phyloP scores from a whole-genome alignment of 2,888 invertebrate species.

The Vandiemenella viatica region DNA sequence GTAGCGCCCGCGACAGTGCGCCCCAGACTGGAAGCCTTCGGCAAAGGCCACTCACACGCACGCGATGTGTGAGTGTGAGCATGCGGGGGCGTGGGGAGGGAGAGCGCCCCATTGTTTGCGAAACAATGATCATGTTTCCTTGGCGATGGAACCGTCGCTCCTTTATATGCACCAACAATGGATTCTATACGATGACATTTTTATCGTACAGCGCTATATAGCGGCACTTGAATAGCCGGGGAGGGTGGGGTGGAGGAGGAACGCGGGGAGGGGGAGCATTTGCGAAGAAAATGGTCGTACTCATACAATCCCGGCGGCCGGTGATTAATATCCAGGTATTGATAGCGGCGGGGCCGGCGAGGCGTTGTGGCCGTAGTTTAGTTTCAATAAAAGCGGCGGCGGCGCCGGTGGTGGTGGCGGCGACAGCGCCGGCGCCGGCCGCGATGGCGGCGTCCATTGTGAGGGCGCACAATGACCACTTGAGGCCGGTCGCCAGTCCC shows the following conservation, averaged over 20 bases:
- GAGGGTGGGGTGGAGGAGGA: neutral
- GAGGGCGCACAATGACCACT: constrained; percentile 6
- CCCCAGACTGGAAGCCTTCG: neutral
- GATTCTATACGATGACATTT: constrained; percentile 15
- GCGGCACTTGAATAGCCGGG: constrained; percentile 8
- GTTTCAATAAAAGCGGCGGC: constrained; percentile 4
- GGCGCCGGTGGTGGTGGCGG: neutral
- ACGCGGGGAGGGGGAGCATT: neutral
- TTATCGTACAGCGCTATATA: constrained; percentile 9
- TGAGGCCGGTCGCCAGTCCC: neutral
- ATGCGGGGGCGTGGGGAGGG: neutral
- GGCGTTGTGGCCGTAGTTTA: neutral
- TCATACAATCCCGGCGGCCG: neutral
- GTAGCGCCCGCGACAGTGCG: neutral
- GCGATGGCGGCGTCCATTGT: neutral
- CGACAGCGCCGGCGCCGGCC: neutral
- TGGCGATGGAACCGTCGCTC: constrained; percentile 14
- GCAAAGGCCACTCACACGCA: neutral
- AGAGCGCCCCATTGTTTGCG: constrained; percentile 14
- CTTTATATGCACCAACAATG: constrained; percentile 17
- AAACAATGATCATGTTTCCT: constrained; percentile 18
- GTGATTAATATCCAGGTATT: constrained; percentile 13
- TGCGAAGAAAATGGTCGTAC: neutral
- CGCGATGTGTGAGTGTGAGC: neutral
- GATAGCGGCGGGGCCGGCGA: constrained; percentile 2